phyloP scores from a whole-genome alignment of 2,113 vertebrate species.

The Microtus ochrogaster region DNA sequence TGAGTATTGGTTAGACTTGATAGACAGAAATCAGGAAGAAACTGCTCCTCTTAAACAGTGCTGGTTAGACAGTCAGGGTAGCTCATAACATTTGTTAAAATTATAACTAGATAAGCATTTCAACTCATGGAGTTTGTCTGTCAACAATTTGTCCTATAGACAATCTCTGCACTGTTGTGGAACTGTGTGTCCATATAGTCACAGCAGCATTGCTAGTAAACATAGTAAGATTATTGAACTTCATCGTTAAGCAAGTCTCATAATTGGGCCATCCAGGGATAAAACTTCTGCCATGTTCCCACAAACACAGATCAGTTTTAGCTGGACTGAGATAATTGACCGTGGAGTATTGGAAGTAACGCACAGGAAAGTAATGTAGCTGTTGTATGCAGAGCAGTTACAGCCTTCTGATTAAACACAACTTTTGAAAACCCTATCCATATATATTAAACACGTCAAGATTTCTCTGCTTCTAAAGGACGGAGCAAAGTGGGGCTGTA shows the following conservation, averaged over 20 bases:
- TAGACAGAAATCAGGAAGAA: background rate
- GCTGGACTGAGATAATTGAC: background rate
- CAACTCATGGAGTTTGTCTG: background rate
- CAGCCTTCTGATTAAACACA: background rate
- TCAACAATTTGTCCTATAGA: background rate
- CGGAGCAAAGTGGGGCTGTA: background rate
- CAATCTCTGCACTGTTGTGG: fast-evolving
- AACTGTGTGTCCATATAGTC: background rate
- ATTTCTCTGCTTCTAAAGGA: background rate
- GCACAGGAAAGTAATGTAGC: too few relatives aligned
- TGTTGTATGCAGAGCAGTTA: background rate
- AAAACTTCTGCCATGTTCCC: background rate
- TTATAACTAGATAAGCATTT: background rate
- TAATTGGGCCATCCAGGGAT: background rate
- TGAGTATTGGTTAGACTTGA: background rate
- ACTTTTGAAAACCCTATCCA: background rate
- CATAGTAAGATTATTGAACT: background rate
- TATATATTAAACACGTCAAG: background rate
- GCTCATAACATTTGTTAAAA: background rate
- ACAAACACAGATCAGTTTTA: background rate
- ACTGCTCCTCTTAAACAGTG: background rate
- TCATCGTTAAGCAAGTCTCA: background rate
- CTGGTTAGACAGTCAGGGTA: fast-evolving
- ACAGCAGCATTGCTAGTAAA: background rate
- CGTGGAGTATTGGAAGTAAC: background rate